These are phyloP conservation scores for Pseudomyrmex dendroicus DNA, from an alignment of 1,140 invertebrate genomes.

Conservation along the genomic window DNA sequence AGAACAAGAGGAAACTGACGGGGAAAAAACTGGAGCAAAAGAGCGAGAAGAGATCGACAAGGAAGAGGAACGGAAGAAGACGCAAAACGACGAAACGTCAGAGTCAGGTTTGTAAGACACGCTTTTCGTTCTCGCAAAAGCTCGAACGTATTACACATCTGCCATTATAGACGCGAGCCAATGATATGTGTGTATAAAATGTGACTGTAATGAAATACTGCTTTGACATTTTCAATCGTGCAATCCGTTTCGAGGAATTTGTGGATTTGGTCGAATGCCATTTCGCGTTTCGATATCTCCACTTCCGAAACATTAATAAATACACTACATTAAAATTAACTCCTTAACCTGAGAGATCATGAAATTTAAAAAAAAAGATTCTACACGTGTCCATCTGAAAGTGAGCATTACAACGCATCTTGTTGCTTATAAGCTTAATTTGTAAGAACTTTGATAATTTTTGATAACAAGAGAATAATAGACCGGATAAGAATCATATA, in stretches of 20 bases:
- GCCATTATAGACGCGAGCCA: neutral
- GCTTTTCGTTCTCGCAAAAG: neutral
- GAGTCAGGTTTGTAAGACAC: slow-evolving; percentile 72
- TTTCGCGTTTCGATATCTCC: neutral
- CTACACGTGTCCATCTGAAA: too few relatives aligned
- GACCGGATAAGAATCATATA: too few relatives aligned
- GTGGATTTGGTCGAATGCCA: slow-evolving; percentile 14
- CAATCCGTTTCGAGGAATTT: neutral
- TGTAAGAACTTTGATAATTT: too few relatives aligned
- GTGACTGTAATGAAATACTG: slow-evolving; percentile 8
- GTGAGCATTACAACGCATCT: too few relatives aligned
- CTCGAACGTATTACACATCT: neutral
- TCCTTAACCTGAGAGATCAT: neutral
- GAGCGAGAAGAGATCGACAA: too few relatives aligned
- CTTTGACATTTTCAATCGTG: neutral
- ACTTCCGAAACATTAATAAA: slow-evolving; percentile 5
- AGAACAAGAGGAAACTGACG: neutral
- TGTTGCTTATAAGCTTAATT: too few relatives aligned
- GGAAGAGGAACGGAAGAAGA: slow-evolving; percentile 1
- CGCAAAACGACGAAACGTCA: slow-evolving; percentile 66
- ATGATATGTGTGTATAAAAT: neutral
- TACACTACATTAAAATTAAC: slow-evolving; percentile 5
- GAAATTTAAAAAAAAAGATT: too few relatives aligned
- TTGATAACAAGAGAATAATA: too few relatives aligned
- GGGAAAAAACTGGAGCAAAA: too few relatives aligned